Conservation (phyloP, 2,113 vertebrate genomes). For the Mobula birostris region DNA sequence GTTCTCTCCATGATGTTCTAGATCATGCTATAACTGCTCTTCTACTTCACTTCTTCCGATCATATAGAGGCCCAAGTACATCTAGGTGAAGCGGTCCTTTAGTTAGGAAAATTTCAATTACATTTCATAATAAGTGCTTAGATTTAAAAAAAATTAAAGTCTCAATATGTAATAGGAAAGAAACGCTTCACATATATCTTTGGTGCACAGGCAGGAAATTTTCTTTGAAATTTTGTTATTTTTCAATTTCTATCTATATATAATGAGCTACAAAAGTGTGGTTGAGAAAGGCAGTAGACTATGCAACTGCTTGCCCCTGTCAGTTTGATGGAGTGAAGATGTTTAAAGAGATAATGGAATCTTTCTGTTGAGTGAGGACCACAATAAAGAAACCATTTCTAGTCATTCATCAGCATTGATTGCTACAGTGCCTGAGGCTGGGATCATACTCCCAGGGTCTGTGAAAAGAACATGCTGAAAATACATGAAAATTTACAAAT, state of each 20-base stretch:
- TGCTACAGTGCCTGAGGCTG: conserved; percentile 63
- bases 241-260: conserved; percentile 54
- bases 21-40: too few relatives aligned
- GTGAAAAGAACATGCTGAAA: conserved; percentile 51
- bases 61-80: neutral
- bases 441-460: conserved; percentile 54
- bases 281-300: conserved; percentile 66
- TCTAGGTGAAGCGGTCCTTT: too few relatives aligned
- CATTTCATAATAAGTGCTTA: neutral
- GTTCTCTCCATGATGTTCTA: too few relatives aligned
- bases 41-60: neutral
- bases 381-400: conserved; percentile 82
- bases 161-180: conserved; percentile 41
- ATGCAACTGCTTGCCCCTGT: conserved; percentile 70
- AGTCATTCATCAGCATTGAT: conserved; percentile 89
- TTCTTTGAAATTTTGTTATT: conserved; percentile 51
- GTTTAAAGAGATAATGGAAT: conserved; percentile 91
- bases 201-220: conserved; percentile 45
- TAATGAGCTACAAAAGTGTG: conserved; percentile 53
- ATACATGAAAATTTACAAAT: conserved; percentile 44
- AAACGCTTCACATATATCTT: conserved; percentile 37
- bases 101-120: neutral
- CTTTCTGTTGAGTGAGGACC: conserved; percentile 78
- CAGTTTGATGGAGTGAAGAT: conserved; percentile 95
- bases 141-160: neutral